Conservation (phyloP, 2,888 invertebrate species). For the Tipula helvola region DNA sequence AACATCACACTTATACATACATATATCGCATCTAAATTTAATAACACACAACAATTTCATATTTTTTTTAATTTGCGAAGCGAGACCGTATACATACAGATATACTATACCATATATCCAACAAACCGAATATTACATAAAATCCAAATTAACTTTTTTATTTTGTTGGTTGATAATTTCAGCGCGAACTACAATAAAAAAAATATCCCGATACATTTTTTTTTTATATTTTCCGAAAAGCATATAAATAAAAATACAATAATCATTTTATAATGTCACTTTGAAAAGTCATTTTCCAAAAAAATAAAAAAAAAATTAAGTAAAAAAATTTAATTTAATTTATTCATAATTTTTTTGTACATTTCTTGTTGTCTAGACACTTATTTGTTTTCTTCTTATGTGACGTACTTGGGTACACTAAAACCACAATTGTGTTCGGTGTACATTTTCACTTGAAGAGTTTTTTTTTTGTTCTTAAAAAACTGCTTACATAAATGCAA, state of each 20-base stretch:
- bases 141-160: not conserved
- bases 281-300: not conserved
- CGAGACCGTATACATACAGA: not conserved
- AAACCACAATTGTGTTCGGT: not conserved
- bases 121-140: not conserved
- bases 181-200: not conserved
- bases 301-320: not conserved
- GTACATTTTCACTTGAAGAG: not conserved
- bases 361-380: not conserved
- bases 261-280: not conserved
- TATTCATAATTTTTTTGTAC: slow-evolving; percentile 4
- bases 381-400: not conserved
- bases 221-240: not conserved
- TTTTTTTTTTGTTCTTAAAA: not conserved
- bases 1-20: no score
- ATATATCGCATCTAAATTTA: no score
- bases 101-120: not conserved
- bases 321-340: not conserved
- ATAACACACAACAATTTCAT: no score
- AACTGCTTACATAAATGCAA: not conserved
- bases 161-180: not conserved
- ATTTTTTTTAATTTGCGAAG: not conserved
- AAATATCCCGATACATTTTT: not conserved
- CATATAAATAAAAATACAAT: not conserved
- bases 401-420: not conserved